Conservation (phyloP, 2,888 invertebrate genomes). For the Pteria penguin region DNA sequence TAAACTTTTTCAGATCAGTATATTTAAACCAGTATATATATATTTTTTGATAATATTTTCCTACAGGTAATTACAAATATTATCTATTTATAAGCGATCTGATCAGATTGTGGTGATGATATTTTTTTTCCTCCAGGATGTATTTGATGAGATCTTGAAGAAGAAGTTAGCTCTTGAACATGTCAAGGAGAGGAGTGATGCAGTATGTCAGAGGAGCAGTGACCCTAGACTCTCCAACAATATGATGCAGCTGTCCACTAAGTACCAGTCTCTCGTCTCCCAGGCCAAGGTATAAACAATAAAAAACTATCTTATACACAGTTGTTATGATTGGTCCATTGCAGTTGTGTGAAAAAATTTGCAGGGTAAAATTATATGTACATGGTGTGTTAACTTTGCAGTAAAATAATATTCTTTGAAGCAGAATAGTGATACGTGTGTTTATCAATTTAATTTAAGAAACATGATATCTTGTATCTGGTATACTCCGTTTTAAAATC, state of each 20-base stretch:
- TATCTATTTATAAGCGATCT: too few species aligned
- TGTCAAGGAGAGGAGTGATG: constrained; percentile 93
- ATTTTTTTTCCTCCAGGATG: too few species aligned
- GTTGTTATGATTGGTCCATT: too few species aligned
- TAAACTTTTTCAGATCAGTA: too few species aligned
- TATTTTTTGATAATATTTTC: too few species aligned
- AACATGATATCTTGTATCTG: background rate
- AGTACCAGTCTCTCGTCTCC: constrained; percentile 93
- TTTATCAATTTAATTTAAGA: background rate
- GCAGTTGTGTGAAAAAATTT: too few species aligned
- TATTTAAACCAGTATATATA: too few species aligned
- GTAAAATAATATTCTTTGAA: background rate
- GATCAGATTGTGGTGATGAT: too few species aligned
- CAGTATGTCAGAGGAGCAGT: constrained; percentile 92
- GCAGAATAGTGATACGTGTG: background rate
- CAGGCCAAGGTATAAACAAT: constrained; percentile 90
- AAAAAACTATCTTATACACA: too few species aligned
- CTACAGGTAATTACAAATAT: too few species aligned
- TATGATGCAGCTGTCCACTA: constrained; percentile 94
- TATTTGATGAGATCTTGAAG: constrained; percentile 70
- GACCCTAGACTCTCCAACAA: constrained; percentile 96
- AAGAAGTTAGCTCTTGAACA: constrained; percentile 87
- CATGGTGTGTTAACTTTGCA: background rate
- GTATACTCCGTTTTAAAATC: too few species aligned
- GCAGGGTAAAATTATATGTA: background rate